These are phyloP conservation scores for Riptortus pedestris DNA, from an alignment of 1,140 invertebrate genomes.

Conservation along the genomic window DNA sequence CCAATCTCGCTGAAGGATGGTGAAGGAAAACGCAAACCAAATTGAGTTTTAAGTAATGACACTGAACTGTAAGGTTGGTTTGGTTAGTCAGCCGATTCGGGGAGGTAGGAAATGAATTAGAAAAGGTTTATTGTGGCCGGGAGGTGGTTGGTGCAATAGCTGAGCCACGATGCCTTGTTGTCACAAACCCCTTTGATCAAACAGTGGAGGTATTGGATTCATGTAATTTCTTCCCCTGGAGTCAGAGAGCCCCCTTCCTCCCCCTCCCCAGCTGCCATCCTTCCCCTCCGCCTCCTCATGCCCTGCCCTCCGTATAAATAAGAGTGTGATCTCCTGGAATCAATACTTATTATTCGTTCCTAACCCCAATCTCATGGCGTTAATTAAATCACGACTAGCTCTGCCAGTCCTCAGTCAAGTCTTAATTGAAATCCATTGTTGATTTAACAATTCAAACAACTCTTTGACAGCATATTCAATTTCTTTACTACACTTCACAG, in stretches of 20 bases:
- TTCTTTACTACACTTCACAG: background rate
- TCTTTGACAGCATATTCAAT: constrained; percentile 18
- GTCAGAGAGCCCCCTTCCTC: too few species aligned
- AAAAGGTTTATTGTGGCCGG: constrained; percentile 18
- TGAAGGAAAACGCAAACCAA: constrained; percentile 13
- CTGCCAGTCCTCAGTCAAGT: constrained; percentile 18
- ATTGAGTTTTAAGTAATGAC: constrained; percentile 18
- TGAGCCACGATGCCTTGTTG: constrained; percentile 3
- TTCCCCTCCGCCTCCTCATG: background rate
- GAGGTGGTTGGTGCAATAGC: background rate
- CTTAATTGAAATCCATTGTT: constrained; percentile 21
- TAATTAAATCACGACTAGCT: constrained; percentile 19
- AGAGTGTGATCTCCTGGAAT: constrained; percentile 18
- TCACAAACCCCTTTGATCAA: constrained; percentile 21
- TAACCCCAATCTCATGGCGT: constrained; percentile 11
- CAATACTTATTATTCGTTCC: constrained; percentile 21
- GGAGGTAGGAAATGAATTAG: constrained; percentile 12
- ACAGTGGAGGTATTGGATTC: constrained; percentile 15
- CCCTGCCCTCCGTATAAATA: constrained; percentile 17
- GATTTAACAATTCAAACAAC: constrained; percentile 17
- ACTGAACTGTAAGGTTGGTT: background rate
- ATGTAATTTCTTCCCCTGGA: constrained; percentile 20
- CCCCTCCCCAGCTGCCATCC: background rate
- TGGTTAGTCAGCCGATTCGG: background rate
- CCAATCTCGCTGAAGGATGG: background rate